phyloP scores from a whole-genome alignment of 2,113 vertebrate genomes.

The Rhagologus leucostigma region DNA sequence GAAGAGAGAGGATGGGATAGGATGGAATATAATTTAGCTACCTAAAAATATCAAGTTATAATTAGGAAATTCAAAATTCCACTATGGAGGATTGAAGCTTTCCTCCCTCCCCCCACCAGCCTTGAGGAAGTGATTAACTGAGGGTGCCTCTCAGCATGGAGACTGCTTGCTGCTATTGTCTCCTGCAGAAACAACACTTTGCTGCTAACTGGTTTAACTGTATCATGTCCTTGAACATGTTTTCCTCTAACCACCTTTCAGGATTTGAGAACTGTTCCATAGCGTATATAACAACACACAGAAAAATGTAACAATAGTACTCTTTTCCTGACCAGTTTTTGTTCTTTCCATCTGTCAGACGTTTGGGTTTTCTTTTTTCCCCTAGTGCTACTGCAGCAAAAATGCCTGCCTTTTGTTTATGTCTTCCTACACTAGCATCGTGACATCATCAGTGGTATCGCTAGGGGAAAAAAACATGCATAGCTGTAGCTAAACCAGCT shows the following conservation, averaged over 20 bases:
- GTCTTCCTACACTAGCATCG: constrained; percentile 59
- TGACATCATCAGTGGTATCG: constrained; percentile 67
- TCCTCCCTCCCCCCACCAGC: background rate
- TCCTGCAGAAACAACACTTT: constrained; percentile 9
- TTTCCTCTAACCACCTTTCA: background rate
- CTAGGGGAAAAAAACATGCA: constrained; percentile 41
- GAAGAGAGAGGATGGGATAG: background rate
- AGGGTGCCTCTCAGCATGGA: constrained; percentile 11
- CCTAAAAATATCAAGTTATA: background rate
- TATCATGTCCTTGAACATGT: constrained; percentile 2
- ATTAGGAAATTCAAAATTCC: background rate
- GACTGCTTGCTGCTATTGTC: constrained; percentile 41
- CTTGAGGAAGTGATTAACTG: background rate
- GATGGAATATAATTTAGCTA: background rate
- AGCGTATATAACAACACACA: background rate
- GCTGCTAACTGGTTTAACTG: constrained; percentile 34
- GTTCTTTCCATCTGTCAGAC: constrained; percentile 52
- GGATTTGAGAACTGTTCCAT: background rate
- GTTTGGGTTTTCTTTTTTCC: constrained; percentile 40
- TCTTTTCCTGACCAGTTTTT: background rate
- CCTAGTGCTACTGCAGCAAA: constrained; percentile 59
- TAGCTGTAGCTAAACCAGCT: constrained; percentile 51
- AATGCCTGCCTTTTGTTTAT: constrained; percentile 78
- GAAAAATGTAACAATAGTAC: background rate
- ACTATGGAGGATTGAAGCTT: background rate